These are phyloP conservation scores for Esox niger DNA, from an alignment of 2,113 vertebrate genomes.

Conservation along the genomic window DNA sequence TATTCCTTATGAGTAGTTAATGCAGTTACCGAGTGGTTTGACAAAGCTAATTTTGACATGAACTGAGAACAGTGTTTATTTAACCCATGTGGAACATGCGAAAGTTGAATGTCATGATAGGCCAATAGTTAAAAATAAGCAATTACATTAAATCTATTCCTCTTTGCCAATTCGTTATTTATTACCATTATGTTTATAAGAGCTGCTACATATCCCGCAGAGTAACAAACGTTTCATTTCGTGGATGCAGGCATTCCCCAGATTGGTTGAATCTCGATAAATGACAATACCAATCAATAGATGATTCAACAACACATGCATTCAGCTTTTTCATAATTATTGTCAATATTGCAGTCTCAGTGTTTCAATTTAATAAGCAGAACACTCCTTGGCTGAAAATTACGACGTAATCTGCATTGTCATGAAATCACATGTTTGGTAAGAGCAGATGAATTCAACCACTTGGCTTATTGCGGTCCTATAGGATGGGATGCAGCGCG, in stretches of 20 bases:
- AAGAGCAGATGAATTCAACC: not conserved
- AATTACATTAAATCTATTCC: not conserved
- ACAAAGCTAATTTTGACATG: not conserved
- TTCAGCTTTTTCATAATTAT: not conserved
- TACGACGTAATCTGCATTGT: not conserved
- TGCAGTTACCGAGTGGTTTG: not conserved
- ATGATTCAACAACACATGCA: not conserved
- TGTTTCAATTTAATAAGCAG: not conserved
- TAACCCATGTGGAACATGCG: not conserved
- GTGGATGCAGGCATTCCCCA: not conserved
- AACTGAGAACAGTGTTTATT: not conserved
- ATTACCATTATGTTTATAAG: not conserved
- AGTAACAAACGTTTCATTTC: not conserved
- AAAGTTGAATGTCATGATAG: not conserved
- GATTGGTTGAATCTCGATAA: not conserved
- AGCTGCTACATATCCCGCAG: not conserved
- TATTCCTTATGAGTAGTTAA: not conserved
- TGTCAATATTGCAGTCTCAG: not conserved
- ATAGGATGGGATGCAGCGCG: too few relatives aligned
- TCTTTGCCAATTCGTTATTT: not conserved
- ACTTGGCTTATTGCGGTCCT: not conserved
- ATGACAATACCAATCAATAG: not conserved
- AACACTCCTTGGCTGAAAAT: too few relatives aligned
- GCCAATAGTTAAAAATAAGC: not conserved
- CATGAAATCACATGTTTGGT: not conserved